Evolutionary conservation across 2,888 invertebrate genomes (phyloP).

Genomic region (Stenotaenia linearis): DNA sequence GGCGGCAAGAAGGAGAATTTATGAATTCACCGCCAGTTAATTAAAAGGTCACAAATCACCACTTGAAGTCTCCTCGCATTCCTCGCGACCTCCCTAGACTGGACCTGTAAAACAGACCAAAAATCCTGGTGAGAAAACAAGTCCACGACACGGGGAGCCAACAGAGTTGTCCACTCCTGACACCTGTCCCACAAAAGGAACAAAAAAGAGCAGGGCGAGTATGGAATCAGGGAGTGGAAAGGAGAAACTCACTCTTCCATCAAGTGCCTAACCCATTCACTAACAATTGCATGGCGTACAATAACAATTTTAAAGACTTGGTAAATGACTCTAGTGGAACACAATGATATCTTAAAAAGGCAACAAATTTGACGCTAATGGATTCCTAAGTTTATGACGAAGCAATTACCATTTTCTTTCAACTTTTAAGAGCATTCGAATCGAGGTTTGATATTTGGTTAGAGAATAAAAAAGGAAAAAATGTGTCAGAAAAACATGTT

Average conservation of each 20-base stretch:
- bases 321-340: background rate
- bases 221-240: slow-evolving; percentile 21
- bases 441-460: background rate
- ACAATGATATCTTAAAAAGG: background rate
- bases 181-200: slow-evolving; percentile 3
- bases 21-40: slow-evolving; percentile 26
- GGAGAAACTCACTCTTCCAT: background rate
- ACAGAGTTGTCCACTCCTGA: slow-evolving; percentile 26
- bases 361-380: background rate
- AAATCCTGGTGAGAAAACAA: slow-evolving; percentile 13
- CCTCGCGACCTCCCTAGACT: slow-evolving; percentile 12
- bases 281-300: background rate
- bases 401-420: background rate
- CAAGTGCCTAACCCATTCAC: slow-evolving; percentile 24
- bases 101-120: slow-evolving; percentile 2
- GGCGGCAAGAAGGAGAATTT: slow-evolving; percentile 5
- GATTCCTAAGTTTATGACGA: background rate
- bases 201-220: slow-evolving; percentile 5
- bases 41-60: slow-evolving; percentile 26
- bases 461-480: background rate
- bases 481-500: slow-evolving; percentile 15
- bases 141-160: slow-evolving; percentile 19
- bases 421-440: background rate
- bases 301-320: background rate
- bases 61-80: background rate